Percentiles rank a stretch among this genome's conserved stretches.
Conservation (phyloP, 2,113 vertebrate genomes). For the Ochotona curzoniae region DNA sequence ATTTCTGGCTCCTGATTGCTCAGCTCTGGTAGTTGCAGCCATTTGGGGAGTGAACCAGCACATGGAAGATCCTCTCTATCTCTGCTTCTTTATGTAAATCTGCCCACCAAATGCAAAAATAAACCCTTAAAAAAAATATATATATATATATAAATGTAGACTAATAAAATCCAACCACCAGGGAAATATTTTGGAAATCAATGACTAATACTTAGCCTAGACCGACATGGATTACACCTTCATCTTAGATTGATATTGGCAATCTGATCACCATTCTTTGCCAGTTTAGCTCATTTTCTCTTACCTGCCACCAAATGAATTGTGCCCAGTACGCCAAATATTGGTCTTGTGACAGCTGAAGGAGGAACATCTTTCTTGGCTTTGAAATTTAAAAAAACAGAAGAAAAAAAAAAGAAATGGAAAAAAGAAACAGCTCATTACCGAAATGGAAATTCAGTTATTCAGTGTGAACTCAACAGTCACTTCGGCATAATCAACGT, state of each 20-base stretch:
- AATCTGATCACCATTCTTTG: not conserved
- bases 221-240: not conserved
- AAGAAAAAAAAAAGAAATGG: constrained; percentile 47
- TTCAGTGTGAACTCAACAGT: not conserved
- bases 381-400: constrained; percentile 78
- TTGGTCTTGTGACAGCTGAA: constrained; percentile 92
- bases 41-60: no score
- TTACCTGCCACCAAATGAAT: constrained; percentile 96
- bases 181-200: not conserved
- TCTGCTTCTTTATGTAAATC: no score
- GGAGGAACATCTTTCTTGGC: constrained; percentile 94
- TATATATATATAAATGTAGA: not conserved
- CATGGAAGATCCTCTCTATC: no score
- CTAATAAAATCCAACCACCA: not conserved
- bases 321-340: constrained; percentile 96
- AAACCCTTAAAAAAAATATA: no score
- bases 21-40: no score
- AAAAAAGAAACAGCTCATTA: constrained; percentile 19
- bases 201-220: constrained; percentile 12
- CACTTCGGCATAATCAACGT: not conserved
- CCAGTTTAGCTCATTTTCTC: constrained; percentile 52
- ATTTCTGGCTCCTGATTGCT: no score
- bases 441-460: constrained; percentile 18
- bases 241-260: not conserved
- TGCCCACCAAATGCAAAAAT: no score